Base-by-base conservation (phyloP, 2,113 vertebrate genomes). In the Dicrurus megarhynchus region DNA sequence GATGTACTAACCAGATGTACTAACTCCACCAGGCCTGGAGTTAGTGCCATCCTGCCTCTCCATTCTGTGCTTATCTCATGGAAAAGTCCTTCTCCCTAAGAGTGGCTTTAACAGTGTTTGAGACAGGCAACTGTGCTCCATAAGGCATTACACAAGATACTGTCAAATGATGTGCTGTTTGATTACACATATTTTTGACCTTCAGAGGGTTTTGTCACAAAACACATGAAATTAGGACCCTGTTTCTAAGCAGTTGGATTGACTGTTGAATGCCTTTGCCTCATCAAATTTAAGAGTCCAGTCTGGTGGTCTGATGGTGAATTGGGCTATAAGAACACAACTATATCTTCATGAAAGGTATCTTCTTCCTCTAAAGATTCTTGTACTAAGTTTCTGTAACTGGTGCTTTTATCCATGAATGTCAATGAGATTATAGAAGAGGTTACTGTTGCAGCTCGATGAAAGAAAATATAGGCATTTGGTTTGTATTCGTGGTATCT, bases 161-260 rank as follows among this genome's bases (percentile, higher is more conserved):
- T 13, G 41, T 6, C 37, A 87, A 75, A 57, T 19, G 5, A 65
- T 73, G 3, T n/a, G 11, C 3, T 81, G 10, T 39, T 78, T 67
- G 33, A 75, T 82, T 39, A 61, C 2, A 47, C 2, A 1, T 6
- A 7, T 60, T 81, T 80, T 81, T 57, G 35, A 1, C 1, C 26
- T 67, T 91, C 12, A 28, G 22, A 63, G 16, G 3, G 14, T 63
- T 89, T 84, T 63, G 17, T 39, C 23, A 52, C 2, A 90, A 69
- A 68, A 52, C 27, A 23, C 0, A 0, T 59, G 42, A 86, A 77
- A 81, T 2, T 4, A 56, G 9, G 49, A 26, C 10, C 19, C 6
- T 24, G 10, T 42, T 65, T 24, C 7, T 35, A 33, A 41, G 5
- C 1, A 0, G 1, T 20, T n/a, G 6, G 3, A 5, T 15, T 86